These are phyloP conservation scores for Scomber scombrus DNA, from an alignment of 2,113 vertebrate genomes.

Conservation along the genomic window DNA sequence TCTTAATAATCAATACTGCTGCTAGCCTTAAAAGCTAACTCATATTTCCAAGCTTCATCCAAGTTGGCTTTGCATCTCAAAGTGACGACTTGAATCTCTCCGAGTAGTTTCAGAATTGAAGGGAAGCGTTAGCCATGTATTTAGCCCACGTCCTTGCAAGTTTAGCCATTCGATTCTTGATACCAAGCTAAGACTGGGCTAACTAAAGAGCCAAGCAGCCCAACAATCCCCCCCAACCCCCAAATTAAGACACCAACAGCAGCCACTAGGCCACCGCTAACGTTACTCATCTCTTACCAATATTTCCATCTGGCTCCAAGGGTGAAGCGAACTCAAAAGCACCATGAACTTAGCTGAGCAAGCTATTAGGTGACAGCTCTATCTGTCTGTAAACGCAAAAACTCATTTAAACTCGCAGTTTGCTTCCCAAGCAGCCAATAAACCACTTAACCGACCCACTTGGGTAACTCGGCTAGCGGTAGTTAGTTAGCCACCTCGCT, in stretches of 20 bases:
- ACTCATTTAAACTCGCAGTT: constrained; percentile 39
- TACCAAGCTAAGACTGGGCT: constrained; percentile 10
- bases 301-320: constrained; percentile 75
- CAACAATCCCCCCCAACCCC: constrained; percentile 68
- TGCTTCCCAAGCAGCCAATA: background rate
- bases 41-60: constrained; percentile 63
- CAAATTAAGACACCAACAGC: constrained; percentile 74
- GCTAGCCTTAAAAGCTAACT: constrained; percentile 73
- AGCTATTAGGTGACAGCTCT: constrained; percentile 14
- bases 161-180: constrained; percentile 2
- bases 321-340: constrained; percentile 72
- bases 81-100: constrained; percentile 45
- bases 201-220: constrained; percentile 29
- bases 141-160: background rate
- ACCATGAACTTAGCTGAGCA: constrained; percentile 72
- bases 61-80: constrained; percentile 70
- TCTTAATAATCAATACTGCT: constrained; percentile 37
- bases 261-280: constrained; percentile 83
- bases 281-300: constrained; percentile 77
- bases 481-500: constrained; percentile 75
- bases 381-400: constrained; percentile 1
- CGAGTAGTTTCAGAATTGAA: constrained; percentile 42
- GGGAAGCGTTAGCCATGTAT: background rate
- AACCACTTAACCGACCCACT: constrained; percentile 38
- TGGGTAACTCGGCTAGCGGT: constrained; percentile 72